phyloP scores from a whole-genome alignment of 23 tunicate genomes.

The Trididemnum miniatum region DNA sequence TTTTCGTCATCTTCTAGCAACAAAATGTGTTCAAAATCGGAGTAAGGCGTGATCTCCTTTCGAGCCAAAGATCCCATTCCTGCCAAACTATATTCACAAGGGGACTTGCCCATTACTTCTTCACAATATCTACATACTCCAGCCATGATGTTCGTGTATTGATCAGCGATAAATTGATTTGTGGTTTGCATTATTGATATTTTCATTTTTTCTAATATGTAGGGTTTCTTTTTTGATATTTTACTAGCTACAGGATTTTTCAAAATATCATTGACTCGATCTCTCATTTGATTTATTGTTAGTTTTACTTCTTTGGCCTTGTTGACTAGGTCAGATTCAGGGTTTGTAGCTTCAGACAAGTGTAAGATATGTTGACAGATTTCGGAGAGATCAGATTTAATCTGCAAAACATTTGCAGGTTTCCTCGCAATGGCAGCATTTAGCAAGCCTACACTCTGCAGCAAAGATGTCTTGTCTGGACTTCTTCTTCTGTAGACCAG shows the following conservation, averaged over 20 bases:
- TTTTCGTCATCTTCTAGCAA: no score
- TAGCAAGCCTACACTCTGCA: not conserved
- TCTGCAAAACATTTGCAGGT: not conserved
- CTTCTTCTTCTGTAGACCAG: not conserved
- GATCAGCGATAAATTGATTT: not conserved
- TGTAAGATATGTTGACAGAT: not conserved
- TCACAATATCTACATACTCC: no score
- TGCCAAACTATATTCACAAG: no score
- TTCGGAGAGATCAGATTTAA: not conserved
- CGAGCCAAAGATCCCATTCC: no score
- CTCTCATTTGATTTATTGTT: no score
- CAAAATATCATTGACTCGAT: not conserved
- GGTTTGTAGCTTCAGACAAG: not conserved
- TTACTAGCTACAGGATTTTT: not conserved
- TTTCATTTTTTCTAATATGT: not conserved
- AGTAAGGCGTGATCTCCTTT: no score
- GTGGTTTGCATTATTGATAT: not conserved
- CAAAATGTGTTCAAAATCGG: no score
- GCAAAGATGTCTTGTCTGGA: not conserved
- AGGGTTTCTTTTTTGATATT: no score
- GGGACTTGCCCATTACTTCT: no score
- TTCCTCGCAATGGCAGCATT: not conserved
- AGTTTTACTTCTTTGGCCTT: not conserved
- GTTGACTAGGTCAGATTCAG: not conserved
- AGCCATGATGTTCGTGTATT: no score